phyloP scores from a whole-genome alignment of 2,797 vertebrate genomes.

The Coilia nasus region DNA sequence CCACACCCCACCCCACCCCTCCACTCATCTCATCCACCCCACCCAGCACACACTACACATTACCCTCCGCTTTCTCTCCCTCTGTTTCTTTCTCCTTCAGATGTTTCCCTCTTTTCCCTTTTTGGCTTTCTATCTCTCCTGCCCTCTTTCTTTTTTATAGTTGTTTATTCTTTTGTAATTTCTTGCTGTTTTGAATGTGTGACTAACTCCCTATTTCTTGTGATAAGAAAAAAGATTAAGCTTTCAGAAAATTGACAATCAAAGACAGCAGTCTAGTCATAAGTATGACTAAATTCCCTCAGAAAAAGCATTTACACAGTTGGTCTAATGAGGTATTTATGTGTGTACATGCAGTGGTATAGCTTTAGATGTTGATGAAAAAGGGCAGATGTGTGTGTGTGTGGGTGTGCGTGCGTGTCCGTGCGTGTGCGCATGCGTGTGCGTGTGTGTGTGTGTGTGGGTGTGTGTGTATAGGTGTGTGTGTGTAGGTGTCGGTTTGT shows the following conservation, averaged over 20 bases:
- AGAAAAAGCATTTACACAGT: background rate
- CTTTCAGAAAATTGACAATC: background rate
- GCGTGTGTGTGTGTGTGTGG: too few relatives aligned
- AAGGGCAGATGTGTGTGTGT: background rate
- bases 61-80: conserved; percentile 47
- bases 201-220: background rate
- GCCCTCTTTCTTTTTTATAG: background rate
- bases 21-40: conserved; percentile 19
- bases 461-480: background rate
- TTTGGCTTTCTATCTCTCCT: conserved; percentile 41
- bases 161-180: background rate
- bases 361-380: background rate
- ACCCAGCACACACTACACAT: conserved; percentile 47
- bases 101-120: conserved; percentile 53
- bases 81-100: background rate
- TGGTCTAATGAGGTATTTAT: background rate
- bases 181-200: background rate
- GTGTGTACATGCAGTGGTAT: background rate
- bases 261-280: background rate
- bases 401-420: background rate
- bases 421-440: too few relatives aligned
- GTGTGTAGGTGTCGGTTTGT: background rate
- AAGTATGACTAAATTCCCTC: background rate
- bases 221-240: background rate
- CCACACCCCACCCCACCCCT: background rate